Conservation (phyloP, 2,888 invertebrate species). For the Amblyteles armatorius region DNA sequence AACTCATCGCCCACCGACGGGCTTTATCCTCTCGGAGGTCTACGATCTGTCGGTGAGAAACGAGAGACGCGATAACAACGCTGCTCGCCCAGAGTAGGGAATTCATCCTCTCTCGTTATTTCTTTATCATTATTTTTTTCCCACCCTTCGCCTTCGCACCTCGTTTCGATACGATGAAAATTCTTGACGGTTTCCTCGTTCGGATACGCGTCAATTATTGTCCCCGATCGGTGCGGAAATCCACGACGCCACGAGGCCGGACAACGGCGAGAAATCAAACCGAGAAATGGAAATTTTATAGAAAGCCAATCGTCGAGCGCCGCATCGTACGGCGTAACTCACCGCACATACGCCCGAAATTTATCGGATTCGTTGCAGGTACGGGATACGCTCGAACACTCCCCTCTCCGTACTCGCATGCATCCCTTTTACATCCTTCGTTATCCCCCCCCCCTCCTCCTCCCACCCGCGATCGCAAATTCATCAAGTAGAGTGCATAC, state of each 20-base stretch:
- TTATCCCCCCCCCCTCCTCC: neutral
- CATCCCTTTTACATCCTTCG: constrained; percentile 30
- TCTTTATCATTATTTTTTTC: neutral
- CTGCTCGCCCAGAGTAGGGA: constrained; percentile 26
- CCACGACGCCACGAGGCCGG: constrained; percentile 7
- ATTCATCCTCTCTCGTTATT: constrained; percentile 24
- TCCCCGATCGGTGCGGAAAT: neutral
- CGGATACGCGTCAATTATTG: constrained; percentile 12
- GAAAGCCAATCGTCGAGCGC: constrained; percentile 44
- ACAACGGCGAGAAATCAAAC: constrained; percentile 41
- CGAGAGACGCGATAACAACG: constrained; percentile 49
- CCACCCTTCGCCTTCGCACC: neutral
- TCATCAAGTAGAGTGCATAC: constrained; percentile 72
- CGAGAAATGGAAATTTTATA: constrained; percentile 33
- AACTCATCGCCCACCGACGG: constrained; percentile 50
- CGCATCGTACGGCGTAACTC: constrained; percentile 8
- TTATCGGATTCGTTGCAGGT: constrained; percentile 72
- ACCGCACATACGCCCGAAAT: constrained; percentile 72
- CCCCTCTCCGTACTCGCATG: constrained; percentile 19
- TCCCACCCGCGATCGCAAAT: constrained; percentile 69
- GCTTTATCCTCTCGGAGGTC: constrained; percentile 45
- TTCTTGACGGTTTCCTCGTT: neutral
- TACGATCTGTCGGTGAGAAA: constrained; percentile 49
- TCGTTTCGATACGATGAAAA: neutral
- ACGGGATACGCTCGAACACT: constrained; percentile 55